These are phyloP conservation scores for Cyclura pinguis DNA, from an alignment of 2,797 vertebrate species.

Conservation along the genomic window DNA sequence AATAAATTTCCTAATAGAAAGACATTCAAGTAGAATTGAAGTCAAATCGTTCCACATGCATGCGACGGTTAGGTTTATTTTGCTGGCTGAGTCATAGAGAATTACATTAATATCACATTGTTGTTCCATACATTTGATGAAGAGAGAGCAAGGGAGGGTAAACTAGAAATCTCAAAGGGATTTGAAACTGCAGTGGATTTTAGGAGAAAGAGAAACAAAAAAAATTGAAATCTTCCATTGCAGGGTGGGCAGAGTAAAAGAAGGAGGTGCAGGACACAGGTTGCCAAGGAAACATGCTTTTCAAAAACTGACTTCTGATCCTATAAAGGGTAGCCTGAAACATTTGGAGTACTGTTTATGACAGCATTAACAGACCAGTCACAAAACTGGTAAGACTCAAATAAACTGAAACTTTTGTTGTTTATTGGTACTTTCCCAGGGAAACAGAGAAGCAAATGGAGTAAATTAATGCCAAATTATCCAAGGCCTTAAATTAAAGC, in stretches of 20 bases:
- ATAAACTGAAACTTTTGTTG: background rate
- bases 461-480: background rate
- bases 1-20: background rate
- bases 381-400: background rate
- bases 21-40: background rate
- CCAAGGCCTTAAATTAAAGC: background rate
- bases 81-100: background rate
- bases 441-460: background rate
- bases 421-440: constrained; percentile 1
- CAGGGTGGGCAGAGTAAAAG: background rate
- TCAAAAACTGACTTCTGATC: background rate
- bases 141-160: background rate
- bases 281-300: background rate
- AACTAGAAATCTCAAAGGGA: background rate
- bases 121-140: background rate
- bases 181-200: background rate
- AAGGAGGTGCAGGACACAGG: background rate
- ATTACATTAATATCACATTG: background rate
- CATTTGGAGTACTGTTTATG: background rate
- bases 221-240: background rate
- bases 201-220: background rate
- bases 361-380: constrained; percentile 1
- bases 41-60: background rate
- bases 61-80: background rate
- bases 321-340: background rate